Conservation (phyloP, 2,888 invertebrate species). For the Tipula confusa region DNA sequence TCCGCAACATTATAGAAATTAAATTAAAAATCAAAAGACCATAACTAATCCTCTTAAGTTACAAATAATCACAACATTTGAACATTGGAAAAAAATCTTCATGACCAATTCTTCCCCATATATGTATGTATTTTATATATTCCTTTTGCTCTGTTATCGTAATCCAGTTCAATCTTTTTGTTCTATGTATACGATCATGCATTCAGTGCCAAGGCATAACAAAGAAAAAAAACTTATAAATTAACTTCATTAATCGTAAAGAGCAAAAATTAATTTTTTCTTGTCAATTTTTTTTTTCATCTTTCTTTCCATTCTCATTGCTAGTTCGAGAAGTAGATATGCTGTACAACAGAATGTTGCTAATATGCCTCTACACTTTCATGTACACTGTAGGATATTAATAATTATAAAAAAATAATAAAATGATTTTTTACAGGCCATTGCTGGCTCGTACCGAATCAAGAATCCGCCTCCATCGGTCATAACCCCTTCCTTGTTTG, state of each 20-base stretch:
- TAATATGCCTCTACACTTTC: neutral
- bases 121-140: neutral
- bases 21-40: neutral
- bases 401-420: no score
- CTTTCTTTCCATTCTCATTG: neutral
- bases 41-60: slow-evolving; percentile 20
- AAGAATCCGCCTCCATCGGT: no score
- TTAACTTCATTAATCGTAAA: slow-evolving; percentile 1
- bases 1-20: slow-evolving; percentile 25
- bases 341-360: neutral
- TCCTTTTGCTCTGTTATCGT: neutral
- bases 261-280: neutral
- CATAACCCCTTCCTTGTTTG: no score
- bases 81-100: neutral
- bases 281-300: neutral
- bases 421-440: no score
- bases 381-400: neutral
- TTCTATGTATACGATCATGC: neutral
- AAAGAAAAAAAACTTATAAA: neutral
- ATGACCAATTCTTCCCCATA: neutral
- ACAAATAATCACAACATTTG: slow-evolving; percentile 20
- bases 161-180: neutral
- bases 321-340: no score
- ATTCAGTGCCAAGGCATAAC: neutral
- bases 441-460: no score